phyloP scores from a whole-genome alignment of 2,113 vertebrate species.

The Hipposideros armiger region DNA sequence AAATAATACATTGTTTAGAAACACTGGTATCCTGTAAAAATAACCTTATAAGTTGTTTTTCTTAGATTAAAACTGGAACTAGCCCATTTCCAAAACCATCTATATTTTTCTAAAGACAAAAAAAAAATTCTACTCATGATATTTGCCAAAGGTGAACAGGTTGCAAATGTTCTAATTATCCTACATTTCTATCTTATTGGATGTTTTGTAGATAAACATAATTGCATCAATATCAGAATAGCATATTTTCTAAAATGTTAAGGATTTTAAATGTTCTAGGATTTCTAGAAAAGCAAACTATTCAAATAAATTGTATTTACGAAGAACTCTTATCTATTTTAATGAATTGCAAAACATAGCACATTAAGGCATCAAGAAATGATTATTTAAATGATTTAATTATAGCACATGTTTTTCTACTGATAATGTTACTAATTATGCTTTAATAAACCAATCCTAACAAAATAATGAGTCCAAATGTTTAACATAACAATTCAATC shows the following conservation, averaged over 20 bases:
- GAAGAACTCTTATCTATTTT: slow-evolving; percentile 26
- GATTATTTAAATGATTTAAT: slow-evolving; percentile 72
- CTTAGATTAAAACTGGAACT: not conserved
- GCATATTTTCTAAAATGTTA: slow-evolving; percentile 20
- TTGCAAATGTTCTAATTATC: not conserved
- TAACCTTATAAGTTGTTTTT: not conserved
- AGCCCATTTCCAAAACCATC: not conserved
- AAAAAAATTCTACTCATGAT: not conserved
- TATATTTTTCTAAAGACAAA: slow-evolving; percentile 37
- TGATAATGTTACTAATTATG: slow-evolving; percentile 73
- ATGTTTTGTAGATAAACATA: slow-evolving; percentile 14
- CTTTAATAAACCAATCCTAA: slow-evolving; percentile 65
- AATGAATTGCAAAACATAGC: slow-evolving; percentile 59
- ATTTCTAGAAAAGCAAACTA: slow-evolving; percentile 57
- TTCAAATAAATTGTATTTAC: slow-evolving; percentile 56
- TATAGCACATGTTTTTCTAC: slow-evolving; percentile 60
- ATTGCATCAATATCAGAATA: not conserved
- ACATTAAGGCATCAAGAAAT: slow-evolving; percentile 56
- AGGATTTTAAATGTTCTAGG: slow-evolving; percentile 52
- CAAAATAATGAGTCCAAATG: slow-evolving; percentile 58
- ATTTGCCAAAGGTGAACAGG: not conserved
- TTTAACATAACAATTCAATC: slow-evolving; percentile 64
- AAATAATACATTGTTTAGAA: not conserved
- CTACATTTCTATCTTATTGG: slow-evolving; percentile 11
- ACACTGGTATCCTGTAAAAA: not conserved